Percentiles rank a stretch among this genome's conserved stretches.
Evolutionary conservation across 2,888 invertebrate genomes (phyloP).

Genomic region (Phytoseiulus persimilis): DNA sequence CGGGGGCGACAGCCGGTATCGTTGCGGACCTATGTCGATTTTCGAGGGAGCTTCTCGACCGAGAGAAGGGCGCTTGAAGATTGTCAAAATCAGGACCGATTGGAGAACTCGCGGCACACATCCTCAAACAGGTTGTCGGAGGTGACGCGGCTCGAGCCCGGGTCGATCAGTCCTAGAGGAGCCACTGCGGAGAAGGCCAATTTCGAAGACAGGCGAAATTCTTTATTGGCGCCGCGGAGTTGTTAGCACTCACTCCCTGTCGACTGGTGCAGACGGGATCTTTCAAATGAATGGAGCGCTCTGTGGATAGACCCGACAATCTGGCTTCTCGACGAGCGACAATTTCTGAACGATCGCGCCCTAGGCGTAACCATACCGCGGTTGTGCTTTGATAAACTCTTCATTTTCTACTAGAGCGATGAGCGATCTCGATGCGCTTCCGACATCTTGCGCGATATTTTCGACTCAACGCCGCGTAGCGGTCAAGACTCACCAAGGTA

Average conservation of each 20-base stretch:
- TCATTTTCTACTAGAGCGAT: no score
- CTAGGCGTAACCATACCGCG: not conserved
- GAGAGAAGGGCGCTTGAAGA: not conserved
- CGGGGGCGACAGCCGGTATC: not conserved
- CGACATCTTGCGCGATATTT: no score
- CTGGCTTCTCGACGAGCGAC: not conserved
- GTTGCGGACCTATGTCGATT: not conserved
- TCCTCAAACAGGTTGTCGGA: not conserved
- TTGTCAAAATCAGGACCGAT: not conserved
- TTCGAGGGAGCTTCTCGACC: not conserved
- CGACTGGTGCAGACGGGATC: not conserved
- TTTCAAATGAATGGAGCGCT: not conserved
- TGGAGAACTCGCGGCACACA: not conserved
- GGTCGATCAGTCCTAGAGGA: not conserved
- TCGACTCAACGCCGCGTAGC: no score
- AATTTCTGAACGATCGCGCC: not conserved
- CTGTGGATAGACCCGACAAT: not conserved
- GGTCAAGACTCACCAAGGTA: constrained; percentile 5
- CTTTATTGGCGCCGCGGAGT: constrained; percentile 5
- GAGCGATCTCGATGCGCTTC: no score
- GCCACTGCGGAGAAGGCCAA: not conserved
- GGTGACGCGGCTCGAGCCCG: not conserved
- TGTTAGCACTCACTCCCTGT: not conserved
- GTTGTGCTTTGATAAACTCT: no score
- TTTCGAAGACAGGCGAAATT: not conserved